These are phyloP conservation scores for Nothoprocta perdicaria DNA, from an alignment of 2,113 vertebrate genomes.

Conservation along the genomic window DNA sequence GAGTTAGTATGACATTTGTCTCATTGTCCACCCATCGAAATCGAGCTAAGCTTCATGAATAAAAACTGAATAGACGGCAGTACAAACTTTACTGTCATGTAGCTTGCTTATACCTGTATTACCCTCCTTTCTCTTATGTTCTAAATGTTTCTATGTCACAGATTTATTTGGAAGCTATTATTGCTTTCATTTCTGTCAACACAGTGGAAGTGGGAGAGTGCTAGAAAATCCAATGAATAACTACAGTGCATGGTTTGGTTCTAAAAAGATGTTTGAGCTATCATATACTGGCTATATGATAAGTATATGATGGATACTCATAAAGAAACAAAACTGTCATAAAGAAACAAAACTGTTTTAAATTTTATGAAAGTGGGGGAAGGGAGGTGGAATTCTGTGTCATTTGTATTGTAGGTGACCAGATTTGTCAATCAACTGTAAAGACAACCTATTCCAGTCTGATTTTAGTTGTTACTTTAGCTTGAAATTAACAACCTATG, in stretches of 20 bases:
- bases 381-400: not conserved
- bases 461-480: not conserved
- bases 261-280: not conserved
- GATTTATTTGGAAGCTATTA: conserved; percentile 18
- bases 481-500: fast-evolving
- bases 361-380: not conserved
- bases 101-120: not conserved
- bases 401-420: not conserved
- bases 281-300: not conserved
- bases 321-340: conserved; percentile 20
- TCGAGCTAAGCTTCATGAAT: not conserved
- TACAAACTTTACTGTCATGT: not conserved
- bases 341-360: not conserved
- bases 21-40: not conserved
- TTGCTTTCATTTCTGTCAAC: not conserved
- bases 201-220: not conserved
- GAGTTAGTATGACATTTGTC: not conserved
- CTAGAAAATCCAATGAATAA: conserved; percentile 4
- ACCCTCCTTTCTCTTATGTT: conserved; percentile 2
- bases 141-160: not conserved
- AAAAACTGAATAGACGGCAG: not conserved
- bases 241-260: not conserved
- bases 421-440: not conserved
- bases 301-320: not conserved
- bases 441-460: not conserved